These are phyloP conservation scores for Rhabdomys dilectus DNA, from an alignment of 2,113 vertebrate species.

Conservation along the genomic window DNA sequence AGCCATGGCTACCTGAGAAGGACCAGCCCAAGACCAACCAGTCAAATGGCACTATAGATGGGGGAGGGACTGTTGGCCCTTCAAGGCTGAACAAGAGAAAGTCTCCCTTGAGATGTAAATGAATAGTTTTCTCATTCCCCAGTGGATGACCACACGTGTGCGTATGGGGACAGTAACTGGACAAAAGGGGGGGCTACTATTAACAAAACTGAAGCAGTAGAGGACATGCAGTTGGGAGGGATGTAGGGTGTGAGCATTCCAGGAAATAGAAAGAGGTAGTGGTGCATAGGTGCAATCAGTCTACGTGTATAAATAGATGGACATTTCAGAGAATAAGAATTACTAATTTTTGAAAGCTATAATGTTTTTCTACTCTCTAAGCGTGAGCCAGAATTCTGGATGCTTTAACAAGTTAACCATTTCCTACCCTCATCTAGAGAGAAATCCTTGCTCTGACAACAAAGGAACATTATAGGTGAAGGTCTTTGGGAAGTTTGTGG, in stretches of 20 bases:
- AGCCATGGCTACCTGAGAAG: not conserved
- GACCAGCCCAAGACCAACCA: not conserved
- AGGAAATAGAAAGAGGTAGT: not conserved
- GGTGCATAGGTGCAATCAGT: not conserved
- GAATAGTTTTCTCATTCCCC: not conserved
- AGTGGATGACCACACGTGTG: not conserved
- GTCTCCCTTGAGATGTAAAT: not conserved
- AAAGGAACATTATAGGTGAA: not conserved
- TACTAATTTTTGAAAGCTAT: not conserved
- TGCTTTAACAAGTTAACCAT: not conserved
- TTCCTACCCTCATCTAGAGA: not conserved
- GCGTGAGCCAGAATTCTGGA: not conserved
- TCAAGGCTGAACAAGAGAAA: not conserved
- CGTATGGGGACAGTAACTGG: not conserved
- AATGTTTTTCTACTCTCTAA: not conserved
- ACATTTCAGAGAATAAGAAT: not conserved
- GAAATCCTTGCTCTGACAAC: not conserved
- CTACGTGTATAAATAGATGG: not conserved
- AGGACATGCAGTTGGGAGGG: not conserved
- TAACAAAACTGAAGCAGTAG: not conserved
- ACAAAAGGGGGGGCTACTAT: not conserved
- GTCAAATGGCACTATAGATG: not conserved
- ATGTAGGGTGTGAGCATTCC: not conserved
- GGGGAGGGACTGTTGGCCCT: not conserved
- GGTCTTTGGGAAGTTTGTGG: not conserved